A percentile compares a stretch with the other conserved stretches of the same genome.
Conservation (phyloP, 2,113 vertebrate genomes). For the Ochotona princeps region DNA sequence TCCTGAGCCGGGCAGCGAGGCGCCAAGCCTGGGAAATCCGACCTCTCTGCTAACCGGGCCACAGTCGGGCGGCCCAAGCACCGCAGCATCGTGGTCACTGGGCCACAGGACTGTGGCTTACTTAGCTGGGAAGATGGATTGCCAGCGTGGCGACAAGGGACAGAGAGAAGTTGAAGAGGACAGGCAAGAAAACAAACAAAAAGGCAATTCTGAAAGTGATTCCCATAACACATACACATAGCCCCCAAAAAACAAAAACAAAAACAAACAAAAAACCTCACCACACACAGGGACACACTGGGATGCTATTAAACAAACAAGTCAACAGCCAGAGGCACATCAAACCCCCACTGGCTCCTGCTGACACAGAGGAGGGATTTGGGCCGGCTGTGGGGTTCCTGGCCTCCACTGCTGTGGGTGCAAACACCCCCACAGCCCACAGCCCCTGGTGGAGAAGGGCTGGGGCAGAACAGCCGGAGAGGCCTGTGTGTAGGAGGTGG, state of each 20-base stretch:
- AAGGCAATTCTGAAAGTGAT: not conserved
- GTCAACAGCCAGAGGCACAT: conserved; percentile 24
- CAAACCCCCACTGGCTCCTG: conserved; percentile 39
- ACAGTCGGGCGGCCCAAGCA: not conserved
- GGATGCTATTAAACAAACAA: conserved; percentile 65
- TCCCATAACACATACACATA: not conserved
- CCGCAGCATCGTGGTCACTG: not conserved
- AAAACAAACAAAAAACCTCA: not conserved
- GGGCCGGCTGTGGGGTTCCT: not conserved
- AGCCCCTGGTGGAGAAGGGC: conserved; percentile 57
- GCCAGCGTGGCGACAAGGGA: not conserved
- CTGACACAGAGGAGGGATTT: not conserved
- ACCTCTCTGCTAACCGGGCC: conserved; percentile 3
- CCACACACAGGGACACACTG: not conserved
- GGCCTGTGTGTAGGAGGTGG: conserved; percentile 75
- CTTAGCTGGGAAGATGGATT: not conserved
- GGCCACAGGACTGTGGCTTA: not conserved
- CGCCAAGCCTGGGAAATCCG: not conserved
- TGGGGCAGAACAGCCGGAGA: not conserved
- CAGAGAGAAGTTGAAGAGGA: not conserved
- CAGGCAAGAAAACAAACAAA: not conserved
- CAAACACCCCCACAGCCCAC: not conserved
- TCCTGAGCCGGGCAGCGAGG: not conserved
- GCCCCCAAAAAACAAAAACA: not conserved
- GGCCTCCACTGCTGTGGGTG: not conserved